A percentile compares a stretch with the other conserved stretches of the same genome.
Evolutionary conservation across 1,140 invertebrate genomes (phyloP).

Genomic region (Drosophila biarmipes): DNA sequence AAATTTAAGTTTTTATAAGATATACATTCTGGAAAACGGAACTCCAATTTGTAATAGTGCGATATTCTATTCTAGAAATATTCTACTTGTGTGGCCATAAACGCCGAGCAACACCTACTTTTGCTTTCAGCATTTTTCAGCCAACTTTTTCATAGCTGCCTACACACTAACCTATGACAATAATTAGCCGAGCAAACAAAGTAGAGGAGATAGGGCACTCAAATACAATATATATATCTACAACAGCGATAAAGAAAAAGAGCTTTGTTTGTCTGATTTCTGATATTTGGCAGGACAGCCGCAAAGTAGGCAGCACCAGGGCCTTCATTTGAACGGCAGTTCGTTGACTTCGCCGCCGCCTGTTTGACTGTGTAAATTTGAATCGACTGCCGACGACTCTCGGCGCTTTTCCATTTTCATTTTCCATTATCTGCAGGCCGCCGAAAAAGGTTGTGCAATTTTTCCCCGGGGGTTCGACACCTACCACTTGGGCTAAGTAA

Average conservation of each 20-base stretch:
- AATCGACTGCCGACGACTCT: slow-evolving; percentile 32
- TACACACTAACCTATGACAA: slow-evolving; percentile 81
- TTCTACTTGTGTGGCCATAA: neutral
- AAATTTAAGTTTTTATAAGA: no score
- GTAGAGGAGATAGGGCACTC: slow-evolving; percentile 20
- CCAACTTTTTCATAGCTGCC: slow-evolving; percentile 61
- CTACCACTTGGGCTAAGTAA: slow-evolving; percentile 54
- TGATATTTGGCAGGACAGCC: slow-evolving; percentile 25
- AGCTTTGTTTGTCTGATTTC: slow-evolving; percentile 19
- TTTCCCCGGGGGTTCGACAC: slow-evolving; percentile 60
- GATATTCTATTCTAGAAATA: neutral
- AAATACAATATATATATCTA: neutral
- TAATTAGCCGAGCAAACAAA: slow-evolving; percentile 71
- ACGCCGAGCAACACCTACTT: slow-evolving; percentile 52
- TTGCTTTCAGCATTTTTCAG: slow-evolving; percentile 67
- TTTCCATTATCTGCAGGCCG: slow-evolving; percentile 35
- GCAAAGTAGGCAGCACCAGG: slow-evolving; percentile 39
- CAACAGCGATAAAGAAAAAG: slow-evolving; percentile 11
- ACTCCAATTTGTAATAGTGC: no score
- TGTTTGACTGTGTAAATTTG: slow-evolving; percentile 47
- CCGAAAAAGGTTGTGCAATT: slow-evolving; percentile 65
- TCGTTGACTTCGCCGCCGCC: slow-evolving; percentile 28
- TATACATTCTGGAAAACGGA: no score
- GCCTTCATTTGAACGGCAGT: slow-evolving; percentile 31
- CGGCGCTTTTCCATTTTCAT: slow-evolving; percentile 36